phyloP scores from a whole-genome alignment of 1,140 invertebrate species.

The Heliconius hewitsoni region DNA sequence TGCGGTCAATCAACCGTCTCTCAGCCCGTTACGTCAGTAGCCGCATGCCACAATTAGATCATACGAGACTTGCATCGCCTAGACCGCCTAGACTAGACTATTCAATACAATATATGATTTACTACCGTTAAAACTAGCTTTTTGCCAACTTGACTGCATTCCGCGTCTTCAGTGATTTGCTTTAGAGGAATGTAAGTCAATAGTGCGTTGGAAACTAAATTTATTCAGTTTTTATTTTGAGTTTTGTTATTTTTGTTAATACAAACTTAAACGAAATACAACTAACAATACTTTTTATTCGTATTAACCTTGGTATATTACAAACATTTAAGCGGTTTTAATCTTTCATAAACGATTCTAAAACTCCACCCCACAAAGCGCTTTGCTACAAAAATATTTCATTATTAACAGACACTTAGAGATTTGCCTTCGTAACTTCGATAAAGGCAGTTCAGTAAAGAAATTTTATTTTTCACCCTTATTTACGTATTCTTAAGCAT shows the following conservation, averaged over 20 bases:
- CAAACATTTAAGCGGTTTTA: background rate
- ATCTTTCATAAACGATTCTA: constrained; percentile 13
- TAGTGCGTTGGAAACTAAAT: constrained; percentile 16
- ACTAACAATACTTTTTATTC: background rate
- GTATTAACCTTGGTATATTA: background rate
- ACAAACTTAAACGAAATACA: too few relatives aligned
- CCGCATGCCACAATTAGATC: constrained; percentile 74
- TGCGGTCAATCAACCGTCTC: constrained; percentile 67
- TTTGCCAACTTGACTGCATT: constrained; percentile 49
- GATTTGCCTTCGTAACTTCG: constrained; percentile 31
- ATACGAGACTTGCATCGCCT: constrained; percentile 61
- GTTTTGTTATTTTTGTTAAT: background rate
- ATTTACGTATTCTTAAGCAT: constrained; percentile 48
- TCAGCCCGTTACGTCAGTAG: constrained; percentile 69
- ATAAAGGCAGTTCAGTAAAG: constrained; percentile 32
- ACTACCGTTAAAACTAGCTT: constrained; percentile 66
- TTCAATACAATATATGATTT: constrained; percentile 59
- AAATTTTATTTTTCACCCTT: constrained; percentile 40
- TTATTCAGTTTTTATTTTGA: background rate
- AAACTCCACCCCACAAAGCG: background rate
- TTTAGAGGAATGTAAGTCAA: constrained; percentile 33
- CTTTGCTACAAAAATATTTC: constrained; percentile 28
- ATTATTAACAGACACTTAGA: constrained; percentile 29
- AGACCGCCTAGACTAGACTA: constrained; percentile 56
- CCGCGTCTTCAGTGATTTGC: constrained; percentile 24